Evolutionary conservation across 1,140 invertebrate genomes (phyloP), one percentile per base, ranked within the genome.

Genomic region (Sycophila sp.): DNA sequence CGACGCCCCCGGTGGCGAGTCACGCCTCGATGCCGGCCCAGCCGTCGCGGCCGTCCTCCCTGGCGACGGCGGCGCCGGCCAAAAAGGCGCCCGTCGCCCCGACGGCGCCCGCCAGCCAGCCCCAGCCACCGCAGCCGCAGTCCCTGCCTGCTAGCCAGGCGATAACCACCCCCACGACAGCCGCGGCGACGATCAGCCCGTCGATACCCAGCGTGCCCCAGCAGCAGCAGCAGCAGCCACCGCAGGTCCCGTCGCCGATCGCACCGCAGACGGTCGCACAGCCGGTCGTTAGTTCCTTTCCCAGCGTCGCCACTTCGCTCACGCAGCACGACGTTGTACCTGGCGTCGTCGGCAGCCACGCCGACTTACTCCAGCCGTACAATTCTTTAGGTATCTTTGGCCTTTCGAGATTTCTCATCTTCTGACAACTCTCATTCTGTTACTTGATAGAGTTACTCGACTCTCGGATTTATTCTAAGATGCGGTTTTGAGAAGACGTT

Each of bases 1-100:
- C 76, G 15, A 79, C 80, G 72, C 73, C 76, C 22, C 72, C 82
- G 65, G 78, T 86, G 28, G 83, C 86, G 42, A 85, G 83, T 81
- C 87, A 87, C 63, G 68, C 80, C 5, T 82, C 84, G 42, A 83
- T 88, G 78, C 86, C 87, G 38, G 84, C 84, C 6, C 87, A 88
- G 71, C 85, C 86, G 19, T 77, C 84, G 10, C 77, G 87, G 69
- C 83, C 86, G 2, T 79, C 80, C 15, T 78, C 86, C n/a, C 67
- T 85, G 75, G 83, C 84, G 45, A 82, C 84, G 7, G 82, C 85
- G 11, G 83, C 84, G 11, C 83, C 86, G 40, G 75, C 78, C 32
- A 85, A 85, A 73, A 85, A 85, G 64, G 71, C 79, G 75, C 78
- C 85, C 55, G 71, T 84, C 81, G 60, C 78, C 76, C 34, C 72